A percentile compares a stretch with the other conserved stretches of the same genome.
Conservation (phyloP, 35 echinoderm and acorn worm genomes). For the Hemicentrotus pulcherrimus region DNA sequence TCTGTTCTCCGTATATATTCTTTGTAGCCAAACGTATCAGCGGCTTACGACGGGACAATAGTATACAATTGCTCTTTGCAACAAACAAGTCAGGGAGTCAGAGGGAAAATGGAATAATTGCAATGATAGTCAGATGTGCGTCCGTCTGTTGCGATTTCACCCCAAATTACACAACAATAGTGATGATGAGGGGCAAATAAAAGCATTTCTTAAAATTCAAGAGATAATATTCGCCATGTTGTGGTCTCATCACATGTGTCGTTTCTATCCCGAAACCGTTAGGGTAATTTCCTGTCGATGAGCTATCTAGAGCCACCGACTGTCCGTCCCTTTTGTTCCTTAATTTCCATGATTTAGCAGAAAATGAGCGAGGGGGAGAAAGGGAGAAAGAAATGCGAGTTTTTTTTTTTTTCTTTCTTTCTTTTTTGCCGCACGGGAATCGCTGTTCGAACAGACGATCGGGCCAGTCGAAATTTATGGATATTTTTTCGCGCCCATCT, state of each 20-base stretch:
- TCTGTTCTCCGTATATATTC: background rate
- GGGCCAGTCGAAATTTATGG: slow-evolving; percentile 33
- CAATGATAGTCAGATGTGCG: background rate
- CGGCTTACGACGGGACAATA: background rate
- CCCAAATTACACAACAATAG: background rate
- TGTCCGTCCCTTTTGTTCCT: slow-evolving; percentile 17
- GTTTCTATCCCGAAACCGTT: background rate
- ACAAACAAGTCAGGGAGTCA: background rate
- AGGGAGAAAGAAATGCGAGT: background rate
- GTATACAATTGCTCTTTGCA: background rate
- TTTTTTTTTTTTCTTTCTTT: too few species aligned
- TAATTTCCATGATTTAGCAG: slow-evolving; percentile 36
- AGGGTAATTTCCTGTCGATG: slow-evolving; percentile 24
- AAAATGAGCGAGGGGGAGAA: background rate
- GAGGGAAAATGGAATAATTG: background rate
- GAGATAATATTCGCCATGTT: background rate
- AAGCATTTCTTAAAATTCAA: background rate
- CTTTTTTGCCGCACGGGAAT: slow-evolving; percentile 15
- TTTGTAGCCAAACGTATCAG: background rate
- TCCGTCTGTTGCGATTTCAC: background rate
- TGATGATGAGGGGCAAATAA: background rate
- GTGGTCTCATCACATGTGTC: background rate
- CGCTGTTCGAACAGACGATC: background rate
- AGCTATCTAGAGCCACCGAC: background rate
- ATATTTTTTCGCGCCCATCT: slow-evolving; percentile 30